These are phyloP conservation scores for Sus cebifrons DNA, from an alignment of 2,797 vertebrate species.

Conservation along the genomic window DNA sequence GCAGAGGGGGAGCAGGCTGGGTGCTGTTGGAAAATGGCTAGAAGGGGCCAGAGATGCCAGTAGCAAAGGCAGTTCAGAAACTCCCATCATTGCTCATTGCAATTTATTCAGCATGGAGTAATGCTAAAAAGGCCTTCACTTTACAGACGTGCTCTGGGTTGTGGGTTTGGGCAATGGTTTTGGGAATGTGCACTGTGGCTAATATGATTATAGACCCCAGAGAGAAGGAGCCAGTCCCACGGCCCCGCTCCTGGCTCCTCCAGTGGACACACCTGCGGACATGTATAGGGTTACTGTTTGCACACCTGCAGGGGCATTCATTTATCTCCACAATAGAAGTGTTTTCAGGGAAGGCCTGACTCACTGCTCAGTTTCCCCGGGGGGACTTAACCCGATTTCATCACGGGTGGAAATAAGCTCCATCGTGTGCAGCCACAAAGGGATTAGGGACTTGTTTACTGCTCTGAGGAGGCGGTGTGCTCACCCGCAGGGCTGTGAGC, in stretches of 20 bases:
- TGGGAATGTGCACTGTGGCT: background rate
- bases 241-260: background rate
- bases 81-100: background rate
- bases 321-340: conserved; percentile 53
- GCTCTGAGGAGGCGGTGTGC: background rate
- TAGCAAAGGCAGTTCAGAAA: background rate
- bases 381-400: background rate
- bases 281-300: conserved; percentile 42
- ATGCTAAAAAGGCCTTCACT: background rate
- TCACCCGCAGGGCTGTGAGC: background rate
- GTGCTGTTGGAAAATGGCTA: background rate
- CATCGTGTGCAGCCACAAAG: background rate
- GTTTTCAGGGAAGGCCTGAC: background rate
- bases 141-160: background rate
- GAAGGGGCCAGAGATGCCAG: background rate
- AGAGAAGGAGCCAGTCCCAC: background rate
- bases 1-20: background rate
- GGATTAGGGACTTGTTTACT: conserved; percentile 66
- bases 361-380: background rate
- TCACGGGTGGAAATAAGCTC: conserved; percentile 38
- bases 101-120: background rate
- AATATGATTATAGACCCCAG: background rate
- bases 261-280: conserved; percentile 55
- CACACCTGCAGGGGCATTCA: conserved; percentile 55
- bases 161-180: background rate